A percentile compares a stretch with the other conserved stretches of the same genome.
Conservation (phyloP, 2,888 invertebrate genomes). For the Morpho helenor region DNA sequence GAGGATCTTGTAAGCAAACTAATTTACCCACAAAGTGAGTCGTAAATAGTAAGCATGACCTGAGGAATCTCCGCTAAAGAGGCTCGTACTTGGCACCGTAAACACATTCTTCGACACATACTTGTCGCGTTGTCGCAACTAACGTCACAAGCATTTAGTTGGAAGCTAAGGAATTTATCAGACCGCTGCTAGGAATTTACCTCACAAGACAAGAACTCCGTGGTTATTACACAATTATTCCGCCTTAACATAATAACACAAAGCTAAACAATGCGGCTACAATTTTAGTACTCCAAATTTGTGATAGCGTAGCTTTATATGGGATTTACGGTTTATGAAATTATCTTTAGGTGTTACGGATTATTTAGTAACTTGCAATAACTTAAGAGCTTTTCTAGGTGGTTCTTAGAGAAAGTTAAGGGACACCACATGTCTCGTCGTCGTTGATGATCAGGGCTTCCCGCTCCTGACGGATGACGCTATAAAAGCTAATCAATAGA, state of each 20-base stretch:
- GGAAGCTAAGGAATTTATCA: slow-evolving; percentile 60
- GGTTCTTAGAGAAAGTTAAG: too few relatives aligned
- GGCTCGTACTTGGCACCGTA: slow-evolving; percentile 73
- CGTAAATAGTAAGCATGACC: slow-evolving; percentile 24
- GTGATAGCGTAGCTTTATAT: slow-evolving; percentile 54
- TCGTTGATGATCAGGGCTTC: too few relatives aligned
- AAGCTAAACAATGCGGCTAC: slow-evolving; percentile 50
- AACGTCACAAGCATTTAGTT: slow-evolving; percentile 57
- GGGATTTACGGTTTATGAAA: slow-evolving; percentile 38
- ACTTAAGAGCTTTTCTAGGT: too few relatives aligned
- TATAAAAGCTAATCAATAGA: too few relatives aligned
- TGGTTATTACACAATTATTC: slow-evolving; percentile 56
- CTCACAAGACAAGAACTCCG: slow-evolving; percentile 47
- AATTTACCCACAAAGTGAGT: slow-evolving; percentile 28
- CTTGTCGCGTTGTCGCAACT: slow-evolving; percentile 68
- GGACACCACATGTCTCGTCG: too few relatives aligned
- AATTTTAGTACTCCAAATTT: slow-evolving; percentile 53
- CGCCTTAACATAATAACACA: slow-evolving; percentile 53
- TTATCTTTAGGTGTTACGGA: slow-evolving; percentile 6
- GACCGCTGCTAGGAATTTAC: slow-evolving; percentile 57
- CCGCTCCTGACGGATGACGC: too few relatives aligned
- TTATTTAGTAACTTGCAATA: not conserved
- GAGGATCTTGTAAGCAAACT: slow-evolving; percentile 21
- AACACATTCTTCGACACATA: slow-evolving; percentile 78
- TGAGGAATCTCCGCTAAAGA: slow-evolving; percentile 53